Percentiles rank a stretch among this genome's conserved stretches.
phyloP scores from a whole-genome alignment of 2,797 vertebrate species.

The Syngnathus acus region DNA sequence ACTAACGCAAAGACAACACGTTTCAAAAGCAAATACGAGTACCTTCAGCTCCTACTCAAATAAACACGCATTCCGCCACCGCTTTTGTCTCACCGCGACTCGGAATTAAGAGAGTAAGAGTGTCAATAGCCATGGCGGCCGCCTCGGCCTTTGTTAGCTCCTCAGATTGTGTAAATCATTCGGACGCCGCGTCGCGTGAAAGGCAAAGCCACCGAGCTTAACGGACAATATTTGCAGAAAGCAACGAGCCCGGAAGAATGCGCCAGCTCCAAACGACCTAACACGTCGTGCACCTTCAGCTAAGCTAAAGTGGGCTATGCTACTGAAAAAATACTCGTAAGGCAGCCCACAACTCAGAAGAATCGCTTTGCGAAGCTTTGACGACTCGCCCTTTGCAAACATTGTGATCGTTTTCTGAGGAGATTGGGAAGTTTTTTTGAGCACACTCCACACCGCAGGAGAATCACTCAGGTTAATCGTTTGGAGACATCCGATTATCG shows the following conservation, averaged over 20 bases:
- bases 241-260: constrained; percentile 37
- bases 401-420: no score
- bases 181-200: not conserved
- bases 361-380: no score
- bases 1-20: constrained; percentile 59
- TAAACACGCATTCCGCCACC: constrained; percentile 50
- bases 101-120: constrained; percentile 27
- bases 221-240: not conserved
- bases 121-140: constrained; percentile 25
- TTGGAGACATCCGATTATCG: not conserved
- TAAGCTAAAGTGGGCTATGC: not conserved
- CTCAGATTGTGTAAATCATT: constrained; percentile 17
- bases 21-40: constrained; percentile 50
- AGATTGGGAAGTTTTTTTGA: not conserved
- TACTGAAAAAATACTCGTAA: no score
- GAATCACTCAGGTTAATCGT: not conserved
- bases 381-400: no score
- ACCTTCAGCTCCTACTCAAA: constrained; percentile 43
- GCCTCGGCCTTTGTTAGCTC: not conserved
- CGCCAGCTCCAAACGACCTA: constrained; percentile 20
- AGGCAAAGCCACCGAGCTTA: not conserved
- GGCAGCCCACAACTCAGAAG: no score
- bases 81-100: constrained; percentile 26
- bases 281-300: constrained; percentile 28
- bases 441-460: not conserved